Conservation (phyloP, 2,797 vertebrate species). For the Phrynocephalus vlangalii region DNA sequence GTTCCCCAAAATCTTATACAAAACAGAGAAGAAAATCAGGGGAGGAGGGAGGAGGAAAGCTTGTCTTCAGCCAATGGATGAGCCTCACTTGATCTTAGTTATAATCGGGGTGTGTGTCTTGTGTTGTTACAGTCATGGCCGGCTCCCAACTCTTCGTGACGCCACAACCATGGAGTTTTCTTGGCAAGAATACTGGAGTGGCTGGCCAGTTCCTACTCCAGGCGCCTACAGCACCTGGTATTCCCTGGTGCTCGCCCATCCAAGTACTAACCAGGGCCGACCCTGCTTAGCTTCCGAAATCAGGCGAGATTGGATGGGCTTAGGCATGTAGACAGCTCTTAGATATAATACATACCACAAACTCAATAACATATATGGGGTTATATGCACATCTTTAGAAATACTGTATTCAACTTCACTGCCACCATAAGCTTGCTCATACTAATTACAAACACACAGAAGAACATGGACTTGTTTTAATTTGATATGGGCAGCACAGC, state of each 20-base stretch:
- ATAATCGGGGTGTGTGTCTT: neutral
- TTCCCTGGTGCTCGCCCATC: no score
- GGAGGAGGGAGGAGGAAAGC: neutral
- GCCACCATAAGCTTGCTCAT: constrained; percentile 65
- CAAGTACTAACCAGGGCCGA: no score
- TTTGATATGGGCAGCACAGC: constrained; percentile 54
- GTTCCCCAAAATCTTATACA: neutral
- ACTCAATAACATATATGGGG: neutral
- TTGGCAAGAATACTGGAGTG: no score
- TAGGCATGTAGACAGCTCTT: no score
- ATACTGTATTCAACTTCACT: constrained; percentile 13
- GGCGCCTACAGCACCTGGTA: no score
- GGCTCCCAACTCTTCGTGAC: no score
- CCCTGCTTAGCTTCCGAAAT: no score
- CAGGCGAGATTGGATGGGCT: no score
- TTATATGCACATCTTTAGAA: neutral
- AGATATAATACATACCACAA: neutral
- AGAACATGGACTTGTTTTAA: constrained; percentile 74
- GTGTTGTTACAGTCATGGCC: no score
- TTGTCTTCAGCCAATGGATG: neutral
- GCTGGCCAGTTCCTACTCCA: no score
- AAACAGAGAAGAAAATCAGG: neutral
- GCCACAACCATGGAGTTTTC: no score
- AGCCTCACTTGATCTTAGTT: neutral
- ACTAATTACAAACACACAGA: constrained; percentile 51